These are phyloP conservation scores for Crotalus tigris DNA, from an alignment of 2,113 vertebrate genomes.

Conservation along the genomic window DNA sequence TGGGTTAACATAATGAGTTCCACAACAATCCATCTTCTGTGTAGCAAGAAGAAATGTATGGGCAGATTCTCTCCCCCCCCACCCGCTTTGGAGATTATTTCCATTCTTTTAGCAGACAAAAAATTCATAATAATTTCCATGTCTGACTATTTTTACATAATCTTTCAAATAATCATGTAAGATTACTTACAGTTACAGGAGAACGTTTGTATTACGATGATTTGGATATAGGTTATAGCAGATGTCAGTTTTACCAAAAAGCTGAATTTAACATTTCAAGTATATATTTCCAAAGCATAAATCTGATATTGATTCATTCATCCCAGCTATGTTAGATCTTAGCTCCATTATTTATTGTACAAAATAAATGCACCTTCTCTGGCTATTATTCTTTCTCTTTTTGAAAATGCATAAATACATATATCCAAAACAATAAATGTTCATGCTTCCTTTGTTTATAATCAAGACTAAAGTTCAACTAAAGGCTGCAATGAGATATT, in stretches of 20 bases:
- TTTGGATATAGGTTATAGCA: neutral
- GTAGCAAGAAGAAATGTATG: neutral
- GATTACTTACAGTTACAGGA: neutral
- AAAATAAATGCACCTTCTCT: neutral
- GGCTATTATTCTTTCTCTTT: neutral
- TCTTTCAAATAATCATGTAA: neutral
- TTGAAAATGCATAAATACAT: neutral
- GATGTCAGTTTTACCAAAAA: neutral
- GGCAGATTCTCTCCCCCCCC: too few species aligned
- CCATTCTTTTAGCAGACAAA: neutral
- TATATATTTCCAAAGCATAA: neutral
- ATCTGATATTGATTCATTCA: neutral
- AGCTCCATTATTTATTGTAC: neutral
- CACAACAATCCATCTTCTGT: neutral
- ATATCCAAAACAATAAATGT: neutral
- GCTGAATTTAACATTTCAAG: neutral
- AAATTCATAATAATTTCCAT: neutral
- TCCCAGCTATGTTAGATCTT: neutral
- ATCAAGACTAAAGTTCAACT: neutral
- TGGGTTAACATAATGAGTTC: neutral
- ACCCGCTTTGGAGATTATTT: neutral
- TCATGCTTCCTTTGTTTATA: neutral
- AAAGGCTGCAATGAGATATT: neutral
- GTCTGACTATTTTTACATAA: neutral
- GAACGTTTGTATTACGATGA: neutral